A percentile compares a stretch with the other conserved stretches of the same genome.
These are phyloP conservation scores for Plusia festucae DNA, from an alignment of 2,888 invertebrate genomes.

Conservation along the genomic window DNA sequence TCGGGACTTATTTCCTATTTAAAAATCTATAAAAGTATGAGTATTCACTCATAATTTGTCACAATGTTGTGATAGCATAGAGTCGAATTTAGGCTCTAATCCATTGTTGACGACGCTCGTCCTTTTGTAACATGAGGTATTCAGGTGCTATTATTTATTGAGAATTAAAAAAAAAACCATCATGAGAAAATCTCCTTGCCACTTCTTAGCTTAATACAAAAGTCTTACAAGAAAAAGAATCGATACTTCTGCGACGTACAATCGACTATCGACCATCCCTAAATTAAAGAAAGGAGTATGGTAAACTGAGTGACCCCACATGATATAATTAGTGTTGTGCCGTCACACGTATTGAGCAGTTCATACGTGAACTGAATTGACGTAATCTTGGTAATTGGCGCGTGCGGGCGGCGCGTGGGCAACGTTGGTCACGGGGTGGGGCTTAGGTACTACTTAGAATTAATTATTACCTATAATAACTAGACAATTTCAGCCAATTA, in stretches of 20 bases:
- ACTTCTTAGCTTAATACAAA: too few species aligned
- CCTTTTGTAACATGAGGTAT: too few species aligned
- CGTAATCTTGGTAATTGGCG: slow-evolving; percentile 76
- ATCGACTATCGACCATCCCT: background rate
- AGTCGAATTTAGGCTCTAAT: too few species aligned
- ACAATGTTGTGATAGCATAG: too few species aligned
- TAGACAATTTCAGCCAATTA: background rate
- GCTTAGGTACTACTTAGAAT: background rate
- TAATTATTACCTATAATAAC: slow-evolving; percentile 4
- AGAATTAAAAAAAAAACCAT: too few species aligned
- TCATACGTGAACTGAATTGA: slow-evolving; percentile 63
- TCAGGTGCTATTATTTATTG: too few species aligned
- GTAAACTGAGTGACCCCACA: slow-evolving; percentile 13
- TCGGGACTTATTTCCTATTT: too few species aligned
- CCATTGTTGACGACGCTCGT: too few species aligned
- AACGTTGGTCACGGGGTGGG: slow-evolving; percentile 6
- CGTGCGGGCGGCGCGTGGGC: slow-evolving; percentile 57
- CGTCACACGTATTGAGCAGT: slow-evolving; percentile 59
- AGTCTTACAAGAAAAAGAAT: background rate
- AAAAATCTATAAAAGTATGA: too few species aligned
- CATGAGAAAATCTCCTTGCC: too few species aligned
- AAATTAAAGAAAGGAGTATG: background rate
- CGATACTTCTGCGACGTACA: background rate
- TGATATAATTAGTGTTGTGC: slow-evolving; percentile 46
- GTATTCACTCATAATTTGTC: too few species aligned